Conservation (phyloP, 1,140 invertebrate genomes). For the Cheumatopsyche charites region DNA sequence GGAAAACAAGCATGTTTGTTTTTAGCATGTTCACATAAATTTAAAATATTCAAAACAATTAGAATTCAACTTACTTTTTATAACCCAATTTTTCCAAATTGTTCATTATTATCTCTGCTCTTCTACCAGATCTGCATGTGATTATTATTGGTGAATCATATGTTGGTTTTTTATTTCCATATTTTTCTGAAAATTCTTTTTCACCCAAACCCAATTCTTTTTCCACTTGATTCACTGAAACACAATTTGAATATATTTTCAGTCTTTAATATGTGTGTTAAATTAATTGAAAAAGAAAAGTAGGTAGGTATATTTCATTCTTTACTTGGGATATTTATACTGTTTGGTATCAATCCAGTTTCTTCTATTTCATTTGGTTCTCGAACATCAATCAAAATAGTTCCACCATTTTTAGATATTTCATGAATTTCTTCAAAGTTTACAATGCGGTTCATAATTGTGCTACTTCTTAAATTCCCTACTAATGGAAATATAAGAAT, state of each 20-base stretch:
- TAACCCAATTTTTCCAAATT: slow-evolving; percentile 60
- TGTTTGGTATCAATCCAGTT: slow-evolving; percentile 67
- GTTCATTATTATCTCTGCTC: slow-evolving; percentile 59
- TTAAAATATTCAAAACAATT: not conserved
- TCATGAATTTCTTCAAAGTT: slow-evolving; percentile 63
- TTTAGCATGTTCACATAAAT: not conserved
- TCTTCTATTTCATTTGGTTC: slow-evolving; percentile 66
- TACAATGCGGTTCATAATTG: slow-evolving; percentile 51
- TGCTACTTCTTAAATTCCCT: no score
- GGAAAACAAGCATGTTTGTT: slow-evolving; percentile 31
- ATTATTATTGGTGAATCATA: slow-evolving; percentile 61
- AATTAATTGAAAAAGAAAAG: no score
- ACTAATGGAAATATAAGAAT: no score
- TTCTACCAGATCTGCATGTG: slow-evolving; percentile 62
- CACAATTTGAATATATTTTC: not conserved
- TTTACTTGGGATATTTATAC: slow-evolving; percentile 71
- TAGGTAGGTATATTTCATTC: no score
- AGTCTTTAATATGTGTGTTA: no score
- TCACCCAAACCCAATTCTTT: slow-evolving; percentile 41
- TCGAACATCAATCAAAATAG: slow-evolving; percentile 66
- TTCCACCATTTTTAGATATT: slow-evolving; percentile 54
- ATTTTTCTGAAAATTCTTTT: slow-evolving; percentile 57
- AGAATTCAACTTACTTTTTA: slow-evolving; percentile 54
- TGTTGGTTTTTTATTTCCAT: slow-evolving; percentile 56
- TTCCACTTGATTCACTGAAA: slow-evolving; percentile 34